Evolutionary conservation across 2,113 vertebrate genomes (phyloP).

Genomic region (Anguilla japonica): DNA sequence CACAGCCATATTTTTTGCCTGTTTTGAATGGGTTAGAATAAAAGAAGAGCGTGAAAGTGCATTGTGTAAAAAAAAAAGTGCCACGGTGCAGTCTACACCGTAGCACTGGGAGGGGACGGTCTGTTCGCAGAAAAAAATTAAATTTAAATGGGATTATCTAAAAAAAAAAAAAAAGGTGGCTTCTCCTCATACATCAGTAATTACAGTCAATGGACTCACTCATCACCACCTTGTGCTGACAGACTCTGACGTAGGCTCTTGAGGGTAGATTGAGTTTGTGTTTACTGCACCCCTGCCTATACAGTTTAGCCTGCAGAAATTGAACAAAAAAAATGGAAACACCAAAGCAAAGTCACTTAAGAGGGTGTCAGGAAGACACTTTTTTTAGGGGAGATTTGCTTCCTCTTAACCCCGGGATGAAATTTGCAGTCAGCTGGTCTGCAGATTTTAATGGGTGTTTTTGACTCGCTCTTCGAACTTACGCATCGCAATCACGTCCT

Average conservation of each 20-base stretch:
- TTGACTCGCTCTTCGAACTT: too few species aligned
- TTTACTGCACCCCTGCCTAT: background rate
- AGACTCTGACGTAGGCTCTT: background rate
- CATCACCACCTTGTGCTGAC: conserved; percentile 17
- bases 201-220: conserved; percentile 36
- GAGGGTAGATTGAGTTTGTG: background rate
- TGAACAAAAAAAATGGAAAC: background rate
- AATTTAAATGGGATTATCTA: conserved; percentile 47
- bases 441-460: too few species aligned
- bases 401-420: too few species aligned
- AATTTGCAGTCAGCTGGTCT: too few species aligned
- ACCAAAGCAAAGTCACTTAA: too few species aligned
- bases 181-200: conserved; percentile 41
- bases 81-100: background rate
- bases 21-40: too few species aligned
- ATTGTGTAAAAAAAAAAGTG: background rate
- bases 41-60: too few species aligned
- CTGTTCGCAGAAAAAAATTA: conserved; percentile 24
- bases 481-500: too few species aligned
- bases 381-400: too few species aligned
- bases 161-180: conserved; percentile 39
- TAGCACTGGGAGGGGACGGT: background rate
- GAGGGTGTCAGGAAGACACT: too few species aligned
- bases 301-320: background rate
- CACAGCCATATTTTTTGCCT: too few species aligned